These are phyloP conservation scores for Drosophila flavopinicola DNA, from an alignment of 2,888 invertebrate species.

Conservation along the genomic window DNA sequence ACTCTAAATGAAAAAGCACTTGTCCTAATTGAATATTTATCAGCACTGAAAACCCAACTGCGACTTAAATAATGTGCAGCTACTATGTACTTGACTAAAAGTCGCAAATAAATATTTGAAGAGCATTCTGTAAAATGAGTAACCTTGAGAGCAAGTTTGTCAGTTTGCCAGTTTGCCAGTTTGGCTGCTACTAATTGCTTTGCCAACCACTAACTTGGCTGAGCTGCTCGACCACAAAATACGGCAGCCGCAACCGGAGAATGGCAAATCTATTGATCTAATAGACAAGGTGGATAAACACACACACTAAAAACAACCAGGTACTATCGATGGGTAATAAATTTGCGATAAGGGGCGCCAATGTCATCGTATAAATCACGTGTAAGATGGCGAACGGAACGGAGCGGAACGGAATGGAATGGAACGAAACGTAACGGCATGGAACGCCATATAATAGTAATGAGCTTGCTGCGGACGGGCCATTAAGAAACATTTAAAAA, in stretches of 20 bases:
- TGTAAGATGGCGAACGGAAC: slow-evolving; percentile 41
- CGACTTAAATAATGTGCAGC: neutral
- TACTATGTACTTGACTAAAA: slow-evolving; percentile 6
- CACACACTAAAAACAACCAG: neutral
- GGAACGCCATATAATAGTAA: slow-evolving; percentile 57
- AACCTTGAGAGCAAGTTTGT: neutral
- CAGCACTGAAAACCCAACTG: too few relatives aligned
- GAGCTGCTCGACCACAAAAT: slow-evolving; percentile 10
- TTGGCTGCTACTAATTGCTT: slow-evolving; percentile 38
- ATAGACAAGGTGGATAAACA: slow-evolving; percentile 21
- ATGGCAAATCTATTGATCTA: slow-evolving; percentile 37
- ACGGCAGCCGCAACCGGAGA: slow-evolving; percentile 12
- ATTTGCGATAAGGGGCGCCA: slow-evolving; percentile 54
- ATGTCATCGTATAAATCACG: slow-evolving; percentile 73
- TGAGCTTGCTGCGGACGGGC: slow-evolving; percentile 62
- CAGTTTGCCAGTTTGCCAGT: too few relatives aligned
- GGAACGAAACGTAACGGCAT: slow-evolving; percentile 26
- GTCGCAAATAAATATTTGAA: slow-evolving; percentile 14
- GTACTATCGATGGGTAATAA: slow-evolving; percentile 44
- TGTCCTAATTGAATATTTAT: too few relatives aligned
- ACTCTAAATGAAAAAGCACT: too few relatives aligned
- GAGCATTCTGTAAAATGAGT: neutral
- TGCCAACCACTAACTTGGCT: slow-evolving; percentile 8
- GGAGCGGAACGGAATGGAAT: slow-evolving; percentile 11
- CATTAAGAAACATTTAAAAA: slow-evolving; percentile 77